These are phyloP conservation scores for Zeugodacus cucurbitae DNA, from an alignment of 1,140 invertebrate genomes.

Conservation along the genomic window DNA sequence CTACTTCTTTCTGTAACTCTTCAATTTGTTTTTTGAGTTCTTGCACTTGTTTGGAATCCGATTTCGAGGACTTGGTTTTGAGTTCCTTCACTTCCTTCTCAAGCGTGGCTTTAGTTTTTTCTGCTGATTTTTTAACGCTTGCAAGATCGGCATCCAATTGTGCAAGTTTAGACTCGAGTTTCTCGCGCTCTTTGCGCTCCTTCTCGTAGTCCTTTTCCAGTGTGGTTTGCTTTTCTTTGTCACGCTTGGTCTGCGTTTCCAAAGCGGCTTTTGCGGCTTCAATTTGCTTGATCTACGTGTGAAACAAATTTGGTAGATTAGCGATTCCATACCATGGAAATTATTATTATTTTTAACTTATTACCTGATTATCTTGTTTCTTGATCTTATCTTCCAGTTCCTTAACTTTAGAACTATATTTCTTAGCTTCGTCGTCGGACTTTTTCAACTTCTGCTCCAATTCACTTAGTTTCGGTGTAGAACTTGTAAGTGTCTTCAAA, in stretches of 20 bases:
- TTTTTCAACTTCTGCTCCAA: conserved; percentile 59
- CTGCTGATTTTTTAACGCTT: conserved; percentile 66
- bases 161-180: conserved; percentile 55
- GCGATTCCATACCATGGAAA: background rate
- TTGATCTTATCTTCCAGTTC: conserved; percentile 62
- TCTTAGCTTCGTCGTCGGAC: conserved; percentile 58
- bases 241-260: conserved; percentile 56
- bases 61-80: conserved; percentile 67
- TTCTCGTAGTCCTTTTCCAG: conserved; percentile 76
- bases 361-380: conserved; percentile 57
- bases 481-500: conserved; percentile 51
- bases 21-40: conserved; percentile 74
- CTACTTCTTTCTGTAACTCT: conserved; percentile 73
- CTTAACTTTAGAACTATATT: conserved; percentile 55
- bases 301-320: background rate
- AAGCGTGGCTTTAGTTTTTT: conserved; percentile 65
- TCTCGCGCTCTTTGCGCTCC: conserved; percentile 67
- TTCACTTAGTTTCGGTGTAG: conserved; percentile 52
- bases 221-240: conserved; percentile 71
- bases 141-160: conserved; percentile 68
- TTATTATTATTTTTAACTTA: background rate
- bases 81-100: conserved; percentile 70
- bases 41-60: conserved; percentile 70
- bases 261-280: conserved; percentile 53
- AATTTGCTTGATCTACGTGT: conserved; percentile 51